Conservation (phyloP, 2,797 vertebrate species). For the Rhinella marina region DNA sequence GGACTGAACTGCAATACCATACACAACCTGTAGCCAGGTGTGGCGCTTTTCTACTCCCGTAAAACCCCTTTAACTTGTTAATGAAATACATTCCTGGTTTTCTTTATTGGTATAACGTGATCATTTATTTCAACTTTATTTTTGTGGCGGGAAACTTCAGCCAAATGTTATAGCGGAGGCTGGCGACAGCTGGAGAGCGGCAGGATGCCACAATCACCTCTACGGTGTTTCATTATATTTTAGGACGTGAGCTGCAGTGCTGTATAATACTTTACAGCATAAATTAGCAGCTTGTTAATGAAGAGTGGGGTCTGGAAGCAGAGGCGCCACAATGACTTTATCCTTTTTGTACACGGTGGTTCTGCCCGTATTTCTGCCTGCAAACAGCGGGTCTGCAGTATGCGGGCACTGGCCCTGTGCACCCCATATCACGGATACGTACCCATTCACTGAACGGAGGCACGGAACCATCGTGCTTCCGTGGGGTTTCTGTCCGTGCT, state of each 20-base stretch:
- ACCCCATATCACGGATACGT: too few species aligned
- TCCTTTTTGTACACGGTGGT: background rate
- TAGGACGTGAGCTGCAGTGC: constrained; percentile 23
- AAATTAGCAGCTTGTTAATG: constrained; percentile 1
- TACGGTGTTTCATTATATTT: constrained; percentile 14
- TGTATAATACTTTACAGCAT: background rate
- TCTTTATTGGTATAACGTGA: background rate
- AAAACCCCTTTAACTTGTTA: background rate
- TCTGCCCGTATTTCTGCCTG: too few species aligned
- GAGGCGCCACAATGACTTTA: background rate
- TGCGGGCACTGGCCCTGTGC: too few species aligned
- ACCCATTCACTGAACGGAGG: too few species aligned
- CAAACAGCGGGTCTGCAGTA: too few species aligned
- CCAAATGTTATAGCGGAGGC: background rate
- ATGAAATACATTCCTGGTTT: background rate
- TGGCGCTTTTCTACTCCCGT: background rate
- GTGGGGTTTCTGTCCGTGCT: too few species aligned
- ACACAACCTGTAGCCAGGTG: background rate
- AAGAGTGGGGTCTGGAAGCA: background rate
- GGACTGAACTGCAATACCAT: background rate
- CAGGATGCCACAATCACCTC: constrained; percentile 11
- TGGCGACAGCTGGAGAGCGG: constrained; percentile 19
- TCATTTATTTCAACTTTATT: background rate
- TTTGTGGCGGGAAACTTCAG: background rate
- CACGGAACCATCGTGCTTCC: too few species aligned